A percentile compares a stretch with the other conserved stretches of the same genome.
phyloP scores from a whole-genome alignment of 2,113 vertebrate species.

The Megaceryle maxima region DNA sequence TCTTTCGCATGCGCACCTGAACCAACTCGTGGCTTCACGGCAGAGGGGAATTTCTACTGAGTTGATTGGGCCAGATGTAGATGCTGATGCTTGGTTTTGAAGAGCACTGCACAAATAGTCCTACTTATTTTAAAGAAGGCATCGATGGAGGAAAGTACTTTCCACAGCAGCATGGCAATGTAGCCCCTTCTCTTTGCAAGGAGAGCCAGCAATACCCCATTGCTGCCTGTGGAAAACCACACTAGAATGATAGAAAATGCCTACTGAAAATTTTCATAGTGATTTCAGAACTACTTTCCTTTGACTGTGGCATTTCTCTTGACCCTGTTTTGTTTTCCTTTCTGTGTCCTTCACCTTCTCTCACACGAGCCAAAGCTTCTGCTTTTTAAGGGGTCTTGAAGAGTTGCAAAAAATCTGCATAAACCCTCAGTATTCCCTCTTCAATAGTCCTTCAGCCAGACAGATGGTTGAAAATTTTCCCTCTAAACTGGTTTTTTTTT shows the following conservation, averaged over 20 bases:
- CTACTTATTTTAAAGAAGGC: neutral
- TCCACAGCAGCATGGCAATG: neutral
- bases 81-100: neutral
- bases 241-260: neutral
- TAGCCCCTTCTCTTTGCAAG: neutral
- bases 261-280: neutral
- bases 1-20: accelerated
- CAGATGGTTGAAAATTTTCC: constrained; percentile 55
- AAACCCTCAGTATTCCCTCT: constrained; percentile 18
- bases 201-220: neutral
- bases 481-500: constrained; percentile 22
- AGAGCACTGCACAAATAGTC: neutral
- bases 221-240: neutral
- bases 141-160: neutral
- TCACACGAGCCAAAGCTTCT: neutral
- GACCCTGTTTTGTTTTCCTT: neutral
- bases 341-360: constrained; percentile 24
- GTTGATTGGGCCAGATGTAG: neutral
- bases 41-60: accelerated
- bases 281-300: neutral
- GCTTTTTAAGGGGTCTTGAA: constrained; percentile 1
- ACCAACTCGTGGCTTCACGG: accelerated
- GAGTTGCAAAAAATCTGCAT: constrained; percentile 30
- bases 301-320: neutral
- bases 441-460: constrained; percentile 56